Evolutionary conservation across 2,888 invertebrate genomes (phyloP), one percentile per base, ranked within the genome.

Genomic region (Xylota segnis): DNA sequence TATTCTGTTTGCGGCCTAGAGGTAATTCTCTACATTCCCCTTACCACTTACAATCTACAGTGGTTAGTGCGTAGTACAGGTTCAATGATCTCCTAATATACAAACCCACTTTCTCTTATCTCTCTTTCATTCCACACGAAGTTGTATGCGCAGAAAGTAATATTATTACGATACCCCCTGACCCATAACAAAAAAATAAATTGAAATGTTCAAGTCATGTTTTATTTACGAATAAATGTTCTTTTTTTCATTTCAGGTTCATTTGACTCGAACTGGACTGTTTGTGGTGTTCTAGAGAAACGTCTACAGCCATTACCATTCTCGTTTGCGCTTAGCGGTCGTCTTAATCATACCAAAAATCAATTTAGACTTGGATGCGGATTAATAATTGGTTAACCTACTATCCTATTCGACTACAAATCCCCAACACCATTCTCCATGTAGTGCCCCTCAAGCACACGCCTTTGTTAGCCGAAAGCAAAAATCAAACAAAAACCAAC

Each of bases 341-440:
- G 97, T 93, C 94, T 98, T 90, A 98, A 98, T 94, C 98, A 99
- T 91, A 95, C 95, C 83, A 99, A 98, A 92, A 96, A 96, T 91
- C 96, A 97, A 91, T 98, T 98, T 93, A 96, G 97, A 92, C 95
- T 99, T 90, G 99, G 99, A 88, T 96, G 98, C 90, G 99, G 98
- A 82, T 95, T 99, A 89, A 96, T 98, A 91, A 96, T 99, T 90
- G 98, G 98, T 91, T 97, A 96, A 93, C 34, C 52, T 59, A 2
- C n/a, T 16, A 18, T 18, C 16, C 18, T 9, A 32, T 40, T 34
- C 40, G 16, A 12, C 63, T 29, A 16, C 34, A 14, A 47, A 9
- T 18, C 5, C 34, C 34, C 52, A 10, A 56, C 59, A 50, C 58
- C 58, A 76, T 71, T 70, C 47, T 47, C 45, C 43, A 52, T 47